phyloP scores from a whole-genome alignment of 2,888 invertebrate genomes.

The Nemotelus pantherinus region DNA sequence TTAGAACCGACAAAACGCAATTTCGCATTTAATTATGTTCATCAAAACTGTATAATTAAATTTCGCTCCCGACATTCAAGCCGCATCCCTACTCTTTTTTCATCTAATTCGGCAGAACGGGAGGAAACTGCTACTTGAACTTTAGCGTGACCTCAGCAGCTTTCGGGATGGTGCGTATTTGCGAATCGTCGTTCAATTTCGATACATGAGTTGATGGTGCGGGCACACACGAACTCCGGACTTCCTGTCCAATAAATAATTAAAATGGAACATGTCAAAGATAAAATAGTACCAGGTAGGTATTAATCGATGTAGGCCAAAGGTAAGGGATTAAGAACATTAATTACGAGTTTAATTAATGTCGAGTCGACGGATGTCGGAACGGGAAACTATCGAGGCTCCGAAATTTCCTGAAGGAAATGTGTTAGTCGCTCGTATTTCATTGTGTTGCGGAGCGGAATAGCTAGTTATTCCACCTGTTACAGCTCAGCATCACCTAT shows the following conservation, averaged over 20 bases:
- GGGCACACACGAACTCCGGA: no score
- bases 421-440: conserved; percentile 1
- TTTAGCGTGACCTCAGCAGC: no score
- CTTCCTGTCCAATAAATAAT: neutral
- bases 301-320: conserved; percentile 4
- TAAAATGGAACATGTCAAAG: neutral
- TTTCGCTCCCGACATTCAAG: no score
- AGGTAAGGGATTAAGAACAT: neutral
- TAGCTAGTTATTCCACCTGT: conserved; percentile 15
- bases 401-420: conserved; percentile 1
- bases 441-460: conserved; percentile 11
- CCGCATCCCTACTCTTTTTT: no score
- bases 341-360: conserved; percentile 5
- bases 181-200: no score
- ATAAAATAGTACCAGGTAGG: neutral
- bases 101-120: no score
- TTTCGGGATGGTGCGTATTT: no score
- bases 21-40: no score
- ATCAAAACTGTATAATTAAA: no score
- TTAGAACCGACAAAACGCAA: no score
- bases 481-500: conserved; percentile 14
- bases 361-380: neutral
- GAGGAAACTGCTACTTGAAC: no score
- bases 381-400: neutral
- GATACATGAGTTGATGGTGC: no score